phyloP scores from a whole-genome alignment of 2,113 vertebrate genomes.

The Xenus cinereus region DNA sequence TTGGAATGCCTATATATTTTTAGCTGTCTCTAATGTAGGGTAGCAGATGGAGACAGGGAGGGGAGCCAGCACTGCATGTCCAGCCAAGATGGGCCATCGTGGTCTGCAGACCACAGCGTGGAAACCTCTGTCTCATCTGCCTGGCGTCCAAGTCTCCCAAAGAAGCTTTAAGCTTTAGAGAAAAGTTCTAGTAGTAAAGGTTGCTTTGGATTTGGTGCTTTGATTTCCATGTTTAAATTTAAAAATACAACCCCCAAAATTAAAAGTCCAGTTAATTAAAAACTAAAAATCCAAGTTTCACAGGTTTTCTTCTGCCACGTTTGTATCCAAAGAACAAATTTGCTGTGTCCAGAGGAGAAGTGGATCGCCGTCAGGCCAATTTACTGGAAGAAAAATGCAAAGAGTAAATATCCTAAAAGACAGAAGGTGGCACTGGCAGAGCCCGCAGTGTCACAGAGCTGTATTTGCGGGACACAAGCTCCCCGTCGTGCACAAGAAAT shows the following conservation, averaged over 20 bases:
- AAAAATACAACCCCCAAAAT: neutral
- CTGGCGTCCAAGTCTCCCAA: neutral
- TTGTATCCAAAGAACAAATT: neutral
- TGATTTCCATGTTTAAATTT: neutral
- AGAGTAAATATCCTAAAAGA: neutral
- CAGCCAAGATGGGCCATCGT: constrained; percentile 24
- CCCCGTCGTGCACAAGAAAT: fast-evolving
- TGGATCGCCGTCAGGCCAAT: neutral
- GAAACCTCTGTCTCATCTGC: constrained; percentile 9
- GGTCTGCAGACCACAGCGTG: neutral
- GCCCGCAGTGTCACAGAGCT: neutral
- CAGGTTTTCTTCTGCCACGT: neutral
- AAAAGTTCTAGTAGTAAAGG: neutral
- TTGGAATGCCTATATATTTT: constrained; percentile 61
- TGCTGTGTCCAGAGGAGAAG: neutral
- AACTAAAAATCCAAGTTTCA: neutral
- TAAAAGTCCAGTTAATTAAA: neutral
- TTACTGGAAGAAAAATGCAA: neutral
- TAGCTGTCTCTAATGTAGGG: constrained; percentile 43
- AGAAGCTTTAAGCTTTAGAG: neutral
- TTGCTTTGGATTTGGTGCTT: neutral
- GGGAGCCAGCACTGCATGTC: constrained; percentile 29
- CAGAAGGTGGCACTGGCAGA: neutral
- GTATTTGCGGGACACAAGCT: neutral
- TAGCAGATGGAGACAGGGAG: constrained; percentile 54